Base-by-base conservation (phyloP, 2,113 vertebrate genomes). In the Planiliza haematocheilus region DNA sequence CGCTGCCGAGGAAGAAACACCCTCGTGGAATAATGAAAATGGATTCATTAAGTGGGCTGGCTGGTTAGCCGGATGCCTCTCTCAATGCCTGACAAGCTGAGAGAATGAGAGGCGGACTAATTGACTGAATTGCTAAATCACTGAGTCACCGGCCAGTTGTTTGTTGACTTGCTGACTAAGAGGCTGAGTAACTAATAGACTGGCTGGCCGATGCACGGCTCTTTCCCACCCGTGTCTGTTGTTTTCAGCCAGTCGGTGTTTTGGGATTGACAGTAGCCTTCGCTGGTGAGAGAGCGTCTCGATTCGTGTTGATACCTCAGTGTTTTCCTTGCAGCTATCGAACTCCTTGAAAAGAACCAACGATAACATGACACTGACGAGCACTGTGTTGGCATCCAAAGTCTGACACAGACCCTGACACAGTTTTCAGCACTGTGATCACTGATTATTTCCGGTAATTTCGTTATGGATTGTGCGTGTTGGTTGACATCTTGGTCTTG, bases 71-170 rank as follows among this genome's bases (percentile, higher is more conserved):
- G 18, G 34, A 56, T 45, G 48, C 30, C 13, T 65, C 43, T 5
- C 49, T 53, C 4, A 49, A 10, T 38, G 41, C 37, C 10, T 66
- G 60, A 41, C 24, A 36, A 20, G 21, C 59, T 75, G 41, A 67
- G 49, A 61, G 38, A 39, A 41, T 34, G 45, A 58, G 62, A 45
- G 49, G 14, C 49, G 37, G 65, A 45, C 30, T 58, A 39, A 61
- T 50, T 13, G 18, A 52, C 4, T 58, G 39, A 42, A 77, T 69
- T 69, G 30, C 24, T 70, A 74, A 82, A 79, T 68, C 14, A 20
- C 73, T 62, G 53, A 76, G 11, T 78, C 49, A 72, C n/a, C 67
- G 46, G 53, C 24, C 56, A 46, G 43, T 53, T 52, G 76, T 45
- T 62, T 70, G 36, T 51, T 62, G 61, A 70, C 41, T 61, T 61